These are phyloP conservation scores for Tenthredo amoena DNA, from an alignment of 2,888 invertebrate species.

Conservation along the genomic window DNA sequence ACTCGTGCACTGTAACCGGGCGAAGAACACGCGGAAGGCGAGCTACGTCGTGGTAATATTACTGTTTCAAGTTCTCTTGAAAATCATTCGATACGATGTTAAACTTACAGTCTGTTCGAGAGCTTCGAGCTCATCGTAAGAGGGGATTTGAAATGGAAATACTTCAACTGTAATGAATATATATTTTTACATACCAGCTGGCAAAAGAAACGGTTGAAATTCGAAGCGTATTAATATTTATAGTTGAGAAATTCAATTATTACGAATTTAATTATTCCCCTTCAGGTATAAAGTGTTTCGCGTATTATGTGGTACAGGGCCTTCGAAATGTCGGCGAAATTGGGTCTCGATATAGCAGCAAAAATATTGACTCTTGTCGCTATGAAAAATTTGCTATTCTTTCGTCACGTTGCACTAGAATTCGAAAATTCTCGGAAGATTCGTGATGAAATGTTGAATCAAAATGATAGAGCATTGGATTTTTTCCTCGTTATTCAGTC, in stretches of 20 bases:
- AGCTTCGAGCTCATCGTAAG: neutral
- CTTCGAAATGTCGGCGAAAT: neutral
- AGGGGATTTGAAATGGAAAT: conserved; percentile 19
- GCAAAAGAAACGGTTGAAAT: conserved; percentile 2
- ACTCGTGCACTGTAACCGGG: neutral
- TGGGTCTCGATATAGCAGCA: neutral
- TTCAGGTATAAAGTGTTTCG: neutral
- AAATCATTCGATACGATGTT: conserved; percentile 45
- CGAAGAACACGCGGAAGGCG: conserved; percentile 4
- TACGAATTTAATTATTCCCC: conserved; percentile 18
- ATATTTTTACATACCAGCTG: neutral
- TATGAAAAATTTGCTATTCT: neutral
- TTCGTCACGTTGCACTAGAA: neutral
- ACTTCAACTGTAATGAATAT: neutral
- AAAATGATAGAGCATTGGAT: neutral
- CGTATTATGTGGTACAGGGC: neutral
- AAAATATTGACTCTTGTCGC: neutral
- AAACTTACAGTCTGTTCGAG: neutral
- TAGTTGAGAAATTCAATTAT: neutral
- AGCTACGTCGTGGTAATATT: conserved; percentile 33
- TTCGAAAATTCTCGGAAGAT: neutral
- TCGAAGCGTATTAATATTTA: conserved; percentile 8
- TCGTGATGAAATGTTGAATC: neutral
- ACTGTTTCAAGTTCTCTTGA: conserved; percentile 32
- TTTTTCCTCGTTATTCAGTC: neutral